These are phyloP conservation scores for Pelagia noctiluca DNA, from an alignment of 30 jellyfish, hydroid and myxozoan species.

Conservation along the genomic window DNA sequence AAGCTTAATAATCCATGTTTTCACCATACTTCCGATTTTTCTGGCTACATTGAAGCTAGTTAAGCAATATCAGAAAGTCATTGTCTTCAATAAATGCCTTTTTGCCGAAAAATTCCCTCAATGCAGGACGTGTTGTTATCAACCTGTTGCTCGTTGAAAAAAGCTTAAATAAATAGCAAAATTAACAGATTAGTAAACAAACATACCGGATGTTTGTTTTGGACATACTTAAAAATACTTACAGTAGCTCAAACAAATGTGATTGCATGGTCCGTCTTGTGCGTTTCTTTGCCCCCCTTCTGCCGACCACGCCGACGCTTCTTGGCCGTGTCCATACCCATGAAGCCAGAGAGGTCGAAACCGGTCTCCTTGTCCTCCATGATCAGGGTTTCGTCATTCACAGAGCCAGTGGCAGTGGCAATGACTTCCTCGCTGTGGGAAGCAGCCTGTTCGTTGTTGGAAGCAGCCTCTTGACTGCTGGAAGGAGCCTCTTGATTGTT, in stretches of 20 bases:
- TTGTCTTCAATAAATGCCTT: too few species aligned
- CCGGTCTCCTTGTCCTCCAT: conserved; percentile 72
- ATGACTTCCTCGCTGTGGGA: conserved; percentile 10
- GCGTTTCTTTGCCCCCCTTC: conserved; percentile 45
- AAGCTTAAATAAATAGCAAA: too few species aligned
- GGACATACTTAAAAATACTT: too few species aligned
- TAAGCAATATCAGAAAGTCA: too few species aligned
- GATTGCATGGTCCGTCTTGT: conserved; percentile 23
- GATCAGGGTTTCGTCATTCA: conserved; percentile 65
- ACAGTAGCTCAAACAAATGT: conserved; percentile 51
- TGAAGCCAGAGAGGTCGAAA: conserved; percentile 40
- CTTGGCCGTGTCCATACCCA: conserved; percentile 46
- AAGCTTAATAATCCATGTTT: too few species aligned
- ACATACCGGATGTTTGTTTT: too few species aligned
- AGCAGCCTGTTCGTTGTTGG: neutral
- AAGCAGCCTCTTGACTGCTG: neutral
- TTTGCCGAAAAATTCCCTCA: too few species aligned
- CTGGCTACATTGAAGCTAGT: too few species aligned
- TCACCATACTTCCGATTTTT: too few species aligned
- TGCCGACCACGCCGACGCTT: conserved; percentile 17
- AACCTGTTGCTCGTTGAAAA: too few species aligned
- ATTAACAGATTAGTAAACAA: too few species aligned
- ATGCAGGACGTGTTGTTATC: too few species aligned
- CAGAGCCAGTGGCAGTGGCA: conserved; percentile 67
- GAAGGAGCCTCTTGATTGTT: neutral